Evolutionary conservation across 2,888 invertebrate genomes (phyloP).

Genomic region (Melanotus villosus): DNA sequence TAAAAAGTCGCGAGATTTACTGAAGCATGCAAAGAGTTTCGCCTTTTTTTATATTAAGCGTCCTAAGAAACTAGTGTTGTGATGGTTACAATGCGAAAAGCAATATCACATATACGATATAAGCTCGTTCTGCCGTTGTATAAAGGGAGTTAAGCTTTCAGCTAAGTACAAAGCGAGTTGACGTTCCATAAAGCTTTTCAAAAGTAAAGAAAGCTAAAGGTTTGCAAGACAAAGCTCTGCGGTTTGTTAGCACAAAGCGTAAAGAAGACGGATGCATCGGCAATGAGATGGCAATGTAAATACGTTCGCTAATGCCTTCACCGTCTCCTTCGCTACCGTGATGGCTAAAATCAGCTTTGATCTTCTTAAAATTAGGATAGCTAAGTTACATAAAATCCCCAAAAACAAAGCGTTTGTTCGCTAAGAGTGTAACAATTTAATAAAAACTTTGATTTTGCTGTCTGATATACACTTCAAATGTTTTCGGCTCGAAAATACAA

Average conservation of each 20-base stretch:
- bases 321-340: slow-evolving; percentile 22
- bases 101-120: slow-evolving; percentile 7
- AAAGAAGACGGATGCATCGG: slow-evolving; percentile 39
- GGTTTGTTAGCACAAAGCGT: slow-evolving; percentile 42
- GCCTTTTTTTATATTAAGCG: neutral
- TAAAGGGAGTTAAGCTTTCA: slow-evolving; percentile 27
- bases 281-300: slow-evolving; percentile 42
- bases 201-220: slow-evolving; percentile 36
- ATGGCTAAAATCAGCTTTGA: slow-evolving; percentile 38
- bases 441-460: slow-evolving; percentile 23
- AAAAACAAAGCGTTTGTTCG: neutral
- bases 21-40: neutral
- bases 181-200: slow-evolving; percentile 37
- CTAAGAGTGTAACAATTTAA: slow-evolving; percentile 28
- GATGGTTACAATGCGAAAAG: slow-evolving; percentile 16
- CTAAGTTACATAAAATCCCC: slow-evolving; percentile 22
- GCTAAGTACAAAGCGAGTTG: slow-evolving; percentile 27
- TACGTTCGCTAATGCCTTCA: slow-evolving; percentile 33
- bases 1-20: neutral
- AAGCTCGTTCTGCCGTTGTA: neutral
- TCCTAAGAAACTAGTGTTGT: neutral
- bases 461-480: neutral
- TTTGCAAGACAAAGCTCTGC: slow-evolving; percentile 40
- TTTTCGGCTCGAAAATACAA: neutral
- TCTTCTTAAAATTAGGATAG: slow-evolving; percentile 37